Evolutionary conservation across 2,113 vertebrate genomes (phyloP).

Genomic region (Porphyrio hochstetteri): DNA sequence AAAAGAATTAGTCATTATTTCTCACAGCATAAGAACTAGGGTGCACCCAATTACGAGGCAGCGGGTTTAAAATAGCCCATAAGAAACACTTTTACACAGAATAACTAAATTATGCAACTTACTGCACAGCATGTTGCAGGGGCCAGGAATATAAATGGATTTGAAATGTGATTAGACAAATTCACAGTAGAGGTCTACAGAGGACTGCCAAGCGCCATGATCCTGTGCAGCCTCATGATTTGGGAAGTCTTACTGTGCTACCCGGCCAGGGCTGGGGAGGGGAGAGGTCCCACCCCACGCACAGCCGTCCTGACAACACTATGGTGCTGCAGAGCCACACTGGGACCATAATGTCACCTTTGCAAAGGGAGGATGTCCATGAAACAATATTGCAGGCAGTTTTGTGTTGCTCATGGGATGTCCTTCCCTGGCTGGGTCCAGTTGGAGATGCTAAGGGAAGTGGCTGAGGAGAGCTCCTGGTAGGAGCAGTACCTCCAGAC

Average conservation of each 20-base stretch:
- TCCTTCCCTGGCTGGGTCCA: background rate
- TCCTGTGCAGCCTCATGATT: accelerated
- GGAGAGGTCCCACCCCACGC: background rate
- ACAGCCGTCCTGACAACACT: accelerated
- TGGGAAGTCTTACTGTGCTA: background rate
- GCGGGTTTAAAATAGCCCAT: conserved; percentile 10
- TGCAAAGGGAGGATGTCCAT: background rate
- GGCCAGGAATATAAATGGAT: conserved; percentile 15
- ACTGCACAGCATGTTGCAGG: conserved; percentile 10
- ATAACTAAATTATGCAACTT: conserved; percentile 52
- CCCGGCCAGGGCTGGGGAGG: background rate
- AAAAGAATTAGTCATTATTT: conserved; percentile 47
- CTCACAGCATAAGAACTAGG: background rate
- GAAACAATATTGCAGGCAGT: accelerated
- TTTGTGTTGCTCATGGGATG: background rate
- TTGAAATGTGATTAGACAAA: conserved; percentile 20
- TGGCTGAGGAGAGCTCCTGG: background rate
- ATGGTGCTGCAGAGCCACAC: accelerated
- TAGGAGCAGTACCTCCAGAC: background rate
- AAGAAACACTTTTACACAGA: conserved; percentile 39
- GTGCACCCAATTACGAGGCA: conserved; percentile 11
- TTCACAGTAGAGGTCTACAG: background rate
- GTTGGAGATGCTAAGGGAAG: background rate
- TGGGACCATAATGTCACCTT: accelerated
- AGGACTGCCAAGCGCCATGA: background rate